A percentile compares a stretch with the other conserved stretches of the same genome.
These are phyloP conservation scores for Vulpes vulpes DNA, from an alignment of 2,113 vertebrate species.

Conservation along the genomic window DNA sequence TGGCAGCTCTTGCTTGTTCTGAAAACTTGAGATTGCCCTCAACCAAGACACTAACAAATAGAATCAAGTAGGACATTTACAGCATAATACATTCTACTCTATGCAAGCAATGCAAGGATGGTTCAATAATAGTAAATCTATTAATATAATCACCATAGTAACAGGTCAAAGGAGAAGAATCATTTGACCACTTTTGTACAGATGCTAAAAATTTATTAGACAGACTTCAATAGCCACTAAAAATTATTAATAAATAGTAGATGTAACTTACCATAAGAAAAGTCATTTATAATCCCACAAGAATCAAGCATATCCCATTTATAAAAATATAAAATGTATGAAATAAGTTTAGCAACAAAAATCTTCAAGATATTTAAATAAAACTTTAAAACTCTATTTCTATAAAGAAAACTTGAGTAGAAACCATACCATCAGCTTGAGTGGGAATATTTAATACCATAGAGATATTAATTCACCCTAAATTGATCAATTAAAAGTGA, in stretches of 20 bases:
- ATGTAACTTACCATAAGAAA: background rate
- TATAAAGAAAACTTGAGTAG: slow-evolving; percentile 5
- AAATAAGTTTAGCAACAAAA: slow-evolving; percentile 48
- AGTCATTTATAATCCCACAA: background rate
- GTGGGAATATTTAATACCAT: slow-evolving; percentile 27
- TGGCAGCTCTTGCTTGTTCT: background rate
- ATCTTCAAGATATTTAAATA: background rate
- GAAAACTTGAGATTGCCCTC: slow-evolving; percentile 4
- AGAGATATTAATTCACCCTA: background rate
- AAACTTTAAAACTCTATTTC: background rate
- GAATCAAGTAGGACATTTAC: background rate
- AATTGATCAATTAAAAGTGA: background rate
- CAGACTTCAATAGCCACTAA: background rate
- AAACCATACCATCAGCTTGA: background rate
- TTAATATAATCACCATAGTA: background rate
- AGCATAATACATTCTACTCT: background rate
- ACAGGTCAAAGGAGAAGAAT: slow-evolving; percentile 2
- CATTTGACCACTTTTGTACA: background rate
- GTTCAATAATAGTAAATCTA: background rate
- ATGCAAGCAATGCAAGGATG: slow-evolving; percentile 42
- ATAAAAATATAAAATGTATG: background rate
- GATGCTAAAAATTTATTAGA: background rate
- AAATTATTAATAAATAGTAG: slow-evolving; percentile 28
- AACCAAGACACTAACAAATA: background rate
- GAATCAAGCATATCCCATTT: background rate